These are phyloP conservation scores for Mixornis gularis DNA, from an alignment of 2,113 vertebrate species.

Conservation along the genomic window DNA sequence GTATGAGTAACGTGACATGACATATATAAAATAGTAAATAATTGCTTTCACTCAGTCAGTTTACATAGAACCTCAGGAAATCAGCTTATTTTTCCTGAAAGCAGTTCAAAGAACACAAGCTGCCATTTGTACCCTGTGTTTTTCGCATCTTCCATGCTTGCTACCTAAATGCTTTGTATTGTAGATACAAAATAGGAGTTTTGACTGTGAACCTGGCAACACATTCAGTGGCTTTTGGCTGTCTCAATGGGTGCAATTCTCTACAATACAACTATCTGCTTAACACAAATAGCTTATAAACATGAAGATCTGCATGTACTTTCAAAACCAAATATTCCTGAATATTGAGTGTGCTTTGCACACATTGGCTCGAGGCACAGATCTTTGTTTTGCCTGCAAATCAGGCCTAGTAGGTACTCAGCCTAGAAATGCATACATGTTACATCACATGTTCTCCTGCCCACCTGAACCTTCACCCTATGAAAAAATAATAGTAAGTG, in stretches of 20 bases:
- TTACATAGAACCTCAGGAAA: not conserved
- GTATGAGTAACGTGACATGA: not conserved
- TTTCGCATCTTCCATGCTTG: not conserved
- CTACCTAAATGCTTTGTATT: not conserved
- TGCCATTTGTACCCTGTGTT: not conserved
- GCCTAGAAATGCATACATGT: not conserved
- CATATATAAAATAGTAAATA: slow-evolving; percentile 11
- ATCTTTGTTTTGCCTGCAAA: not conserved
- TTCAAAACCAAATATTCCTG: not conserved
- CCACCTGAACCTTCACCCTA: not conserved
- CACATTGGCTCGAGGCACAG: not conserved
- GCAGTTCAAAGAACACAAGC: not conserved
- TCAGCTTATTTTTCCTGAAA: not conserved
- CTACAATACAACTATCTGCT: not conserved
- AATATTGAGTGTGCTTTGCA: not conserved
- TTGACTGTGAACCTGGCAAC: not conserved
- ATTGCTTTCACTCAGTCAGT: not conserved
- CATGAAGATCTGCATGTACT: not conserved
- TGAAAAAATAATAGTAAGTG: not conserved
- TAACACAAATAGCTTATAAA: not conserved
- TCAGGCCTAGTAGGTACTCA: not conserved
- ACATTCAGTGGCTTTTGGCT: not conserved
- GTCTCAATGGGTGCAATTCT: not conserved
- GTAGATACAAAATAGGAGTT: not conserved
- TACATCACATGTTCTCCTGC: not conserved